Evolutionary conservation across 2,888 invertebrate species (phyloP).

Genomic region (Drosophila merina): DNA sequence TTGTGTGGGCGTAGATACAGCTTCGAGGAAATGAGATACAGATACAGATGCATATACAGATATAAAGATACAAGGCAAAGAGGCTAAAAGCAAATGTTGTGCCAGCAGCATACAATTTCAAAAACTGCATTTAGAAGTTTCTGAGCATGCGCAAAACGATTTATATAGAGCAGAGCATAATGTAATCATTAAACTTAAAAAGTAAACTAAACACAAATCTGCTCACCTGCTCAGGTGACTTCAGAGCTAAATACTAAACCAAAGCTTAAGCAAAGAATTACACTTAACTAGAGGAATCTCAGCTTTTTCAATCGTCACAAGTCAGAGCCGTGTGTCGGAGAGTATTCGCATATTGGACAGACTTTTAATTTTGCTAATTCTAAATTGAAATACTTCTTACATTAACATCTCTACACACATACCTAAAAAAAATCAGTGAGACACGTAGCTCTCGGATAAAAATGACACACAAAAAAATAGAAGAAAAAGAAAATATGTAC

Average conservation of each 20-base stretch:
- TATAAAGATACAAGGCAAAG: conserved; percentile 26
- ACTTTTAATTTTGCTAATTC: conserved; percentile 36
- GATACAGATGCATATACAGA: conserved; percentile 10
- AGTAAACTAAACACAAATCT: conserved; percentile 43
- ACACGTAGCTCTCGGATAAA: background rate
- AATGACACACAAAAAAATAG: background rate
- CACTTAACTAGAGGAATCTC: conserved; percentile 42
- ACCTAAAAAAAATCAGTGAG: conserved; percentile 6
- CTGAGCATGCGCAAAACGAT: conserved; percentile 79
- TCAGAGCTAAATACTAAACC: conserved; percentile 20
- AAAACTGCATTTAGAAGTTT: conserved; percentile 80
- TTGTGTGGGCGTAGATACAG: conserved; percentile 18
- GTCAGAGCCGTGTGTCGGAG: conserved; percentile 12
- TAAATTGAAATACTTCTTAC: conserved; percentile 41
- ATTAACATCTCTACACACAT: conserved; percentile 31
- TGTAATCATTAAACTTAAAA: conserved; percentile 50
- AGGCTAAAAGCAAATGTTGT: conserved; percentile 44
- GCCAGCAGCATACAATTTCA: conserved; percentile 66
- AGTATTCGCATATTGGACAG: background rate
- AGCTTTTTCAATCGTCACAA: conserved; percentile 40
- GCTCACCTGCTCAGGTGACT: background rate
- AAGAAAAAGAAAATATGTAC: conserved; percentile 3
- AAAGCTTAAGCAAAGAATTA: conserved; percentile 27
- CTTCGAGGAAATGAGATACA: conserved; percentile 7
- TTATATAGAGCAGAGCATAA: conserved; percentile 62